A percentile compares a stretch with the other conserved stretches of the same genome.
These are phyloP conservation scores for Lamproptera curius DNA, from an alignment of 2,888 invertebrate genomes.

Conservation along the genomic window DNA sequence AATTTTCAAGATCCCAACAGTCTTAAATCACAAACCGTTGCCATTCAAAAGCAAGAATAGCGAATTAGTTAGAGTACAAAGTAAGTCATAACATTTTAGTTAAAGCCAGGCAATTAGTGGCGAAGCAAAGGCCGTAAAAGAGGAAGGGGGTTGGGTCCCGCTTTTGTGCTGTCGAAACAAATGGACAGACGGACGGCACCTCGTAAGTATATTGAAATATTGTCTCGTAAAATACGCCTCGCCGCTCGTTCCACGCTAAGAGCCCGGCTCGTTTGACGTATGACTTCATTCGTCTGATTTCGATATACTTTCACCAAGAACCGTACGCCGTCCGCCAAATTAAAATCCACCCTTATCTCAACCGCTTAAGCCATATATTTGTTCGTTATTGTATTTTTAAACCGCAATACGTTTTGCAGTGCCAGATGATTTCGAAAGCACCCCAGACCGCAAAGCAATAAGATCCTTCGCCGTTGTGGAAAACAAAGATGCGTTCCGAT, in stretches of 20 bases:
- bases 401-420: conserved; percentile 24
- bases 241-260: conserved; percentile 58
- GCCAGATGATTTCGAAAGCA: conserved; percentile 46
- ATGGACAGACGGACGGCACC: conserved; percentile 45
- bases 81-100: conserved; percentile 14
- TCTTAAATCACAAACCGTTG: too few relatives aligned
- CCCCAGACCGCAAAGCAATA: conserved; percentile 67
- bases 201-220: conserved; percentile 78
- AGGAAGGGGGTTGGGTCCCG: conserved; percentile 11
- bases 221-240: conserved; percentile 66
- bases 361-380: conserved; percentile 30
- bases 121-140: conserved; percentile 23
- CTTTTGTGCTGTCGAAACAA: conserved; percentile 38
- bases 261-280: conserved; percentile 62
- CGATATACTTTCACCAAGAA: conserved; percentile 58
- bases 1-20: too few relatives aligned
- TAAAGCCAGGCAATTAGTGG: conserved; percentile 25
- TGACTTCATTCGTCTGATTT: conserved; percentile 73
- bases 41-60: neutral
- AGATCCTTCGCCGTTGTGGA: conserved; percentile 58
- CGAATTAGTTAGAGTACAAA: neutral
- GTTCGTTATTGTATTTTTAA: neutral
- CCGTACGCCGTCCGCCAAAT: conserved; percentile 17
- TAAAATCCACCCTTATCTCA: conserved; percentile 14
- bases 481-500: conserved; percentile 69